These are phyloP conservation scores for Spinibarbus caldwelli DNA, from an alignment of 2,797 vertebrate genomes.

Conservation along the genomic window DNA sequence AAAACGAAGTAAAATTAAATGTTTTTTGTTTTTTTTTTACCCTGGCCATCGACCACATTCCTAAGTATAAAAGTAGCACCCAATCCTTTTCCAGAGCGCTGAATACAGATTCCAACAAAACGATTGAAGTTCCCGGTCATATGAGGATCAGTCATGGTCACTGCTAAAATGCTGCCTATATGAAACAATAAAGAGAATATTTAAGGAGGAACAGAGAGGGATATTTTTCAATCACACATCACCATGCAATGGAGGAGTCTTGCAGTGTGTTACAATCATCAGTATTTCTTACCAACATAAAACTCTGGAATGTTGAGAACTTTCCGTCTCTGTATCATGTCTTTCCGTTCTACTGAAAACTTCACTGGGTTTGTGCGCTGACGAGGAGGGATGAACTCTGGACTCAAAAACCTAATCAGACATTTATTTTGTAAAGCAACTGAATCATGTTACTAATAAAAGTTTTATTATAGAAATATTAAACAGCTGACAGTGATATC, in stretches of 20 bases:
- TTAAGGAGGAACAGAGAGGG: neutral
- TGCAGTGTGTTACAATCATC: neutral
- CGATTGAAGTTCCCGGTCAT: constrained; percentile 81
- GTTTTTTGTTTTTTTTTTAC: constrained; percentile 57
- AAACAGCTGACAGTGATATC: neutral
- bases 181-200: neutral
- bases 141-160: constrained; percentile 82
- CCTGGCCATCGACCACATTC: constrained; percentile 90
- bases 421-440: neutral
- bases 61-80: constrained; percentile 90
- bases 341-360: constrained; percentile 84
- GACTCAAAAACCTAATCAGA: constrained; percentile 84
- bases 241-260: neutral
- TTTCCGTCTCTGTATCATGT: constrained; percentile 90
- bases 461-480: neutral
- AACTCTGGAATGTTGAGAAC: constrained; percentile 88
- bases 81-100: constrained; percentile 87
- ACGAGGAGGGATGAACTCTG: constrained; percentile 89
- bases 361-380: constrained; percentile 83
- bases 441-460: no score
- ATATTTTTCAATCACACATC: neutral
- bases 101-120: constrained; percentile 91
- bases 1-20: neutral
- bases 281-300: constrained; percentile 85
- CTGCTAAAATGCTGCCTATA: constrained; percentile 87